Evolutionary conservation across 2,113 vertebrate genomes (phyloP).

Genomic region (Heterotilapia buettikoferi): DNA sequence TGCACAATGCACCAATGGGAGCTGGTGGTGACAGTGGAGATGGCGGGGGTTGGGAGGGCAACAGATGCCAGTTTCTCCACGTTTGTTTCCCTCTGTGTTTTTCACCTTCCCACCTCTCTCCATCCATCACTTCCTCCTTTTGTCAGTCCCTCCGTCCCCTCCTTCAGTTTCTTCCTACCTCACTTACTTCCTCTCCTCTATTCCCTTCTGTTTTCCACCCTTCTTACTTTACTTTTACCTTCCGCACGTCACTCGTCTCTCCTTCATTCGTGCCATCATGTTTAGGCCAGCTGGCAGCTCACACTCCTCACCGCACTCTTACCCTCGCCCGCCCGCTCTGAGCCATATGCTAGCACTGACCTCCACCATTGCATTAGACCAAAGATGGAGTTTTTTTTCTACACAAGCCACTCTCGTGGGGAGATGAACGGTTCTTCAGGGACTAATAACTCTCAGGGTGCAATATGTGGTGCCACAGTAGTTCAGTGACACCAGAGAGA

Average conservation of each 20-base stretch:
- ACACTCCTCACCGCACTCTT: background rate
- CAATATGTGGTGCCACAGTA: background rate
- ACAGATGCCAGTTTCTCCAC: constrained; percentile 53
- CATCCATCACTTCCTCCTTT: constrained; percentile 11
- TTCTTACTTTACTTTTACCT: background rate
- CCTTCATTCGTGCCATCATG: constrained; percentile 2
- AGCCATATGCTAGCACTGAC: constrained; percentile 51
- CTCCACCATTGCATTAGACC: constrained; percentile 33
- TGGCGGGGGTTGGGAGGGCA: constrained; percentile 45
- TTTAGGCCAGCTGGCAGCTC: constrained; percentile 39
- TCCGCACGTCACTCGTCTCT: background rate
- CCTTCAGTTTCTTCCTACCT: background rate
- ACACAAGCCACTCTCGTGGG: background rate
- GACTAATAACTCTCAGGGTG: constrained; percentile 11
- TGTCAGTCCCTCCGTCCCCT: background rate
- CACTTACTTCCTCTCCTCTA: background rate
- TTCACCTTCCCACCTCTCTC: constrained; percentile 27
- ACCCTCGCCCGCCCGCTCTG: background rate
- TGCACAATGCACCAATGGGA: constrained; percentile 21
- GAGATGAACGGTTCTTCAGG: constrained; percentile 4
- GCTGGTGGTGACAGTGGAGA: constrained; percentile 40
- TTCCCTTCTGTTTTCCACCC: background rate
- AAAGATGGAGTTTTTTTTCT: constrained; percentile 11
- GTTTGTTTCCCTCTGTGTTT: constrained; percentile 26
- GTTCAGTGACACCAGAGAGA: background rate